Conservation (phyloP, 1,140 invertebrate genomes). For the Thaumatotibia leucotreta region DNA sequence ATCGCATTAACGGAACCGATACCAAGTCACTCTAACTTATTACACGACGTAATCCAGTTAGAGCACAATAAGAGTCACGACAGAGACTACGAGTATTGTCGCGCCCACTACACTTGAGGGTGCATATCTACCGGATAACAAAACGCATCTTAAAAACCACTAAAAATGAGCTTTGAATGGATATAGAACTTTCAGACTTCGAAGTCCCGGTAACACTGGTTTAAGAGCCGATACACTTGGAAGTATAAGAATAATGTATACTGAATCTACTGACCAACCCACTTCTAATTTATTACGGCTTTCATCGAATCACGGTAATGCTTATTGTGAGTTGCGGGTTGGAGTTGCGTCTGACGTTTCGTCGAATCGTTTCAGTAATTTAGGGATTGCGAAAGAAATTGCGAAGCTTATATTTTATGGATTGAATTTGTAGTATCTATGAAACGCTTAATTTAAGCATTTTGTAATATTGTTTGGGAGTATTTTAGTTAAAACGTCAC, state of each 20-base stretch:
- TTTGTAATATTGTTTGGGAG: too few relatives aligned
- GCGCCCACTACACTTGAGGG: not conserved
- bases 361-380: not conserved
- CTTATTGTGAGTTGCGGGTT: not conserved
- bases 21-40: slow-evolving; percentile 7
- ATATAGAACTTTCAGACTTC: not conserved
- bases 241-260: too few relatives aligned
- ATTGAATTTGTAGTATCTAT: too few relatives aligned
- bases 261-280: not conserved
- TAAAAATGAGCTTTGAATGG: not conserved
- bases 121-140: not conserved
- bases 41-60: not conserved
- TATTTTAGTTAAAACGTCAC: too few relatives aligned
- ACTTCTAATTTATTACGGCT: slow-evolving; percentile 4
- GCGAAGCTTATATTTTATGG: not conserved
- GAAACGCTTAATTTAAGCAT: too few relatives aligned
- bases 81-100: not conserved
- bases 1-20: not conserved
- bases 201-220: not conserved
- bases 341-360: not conserved
- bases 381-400: not conserved
- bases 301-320: slow-evolving; percentile 2
- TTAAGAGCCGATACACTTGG: not conserved
- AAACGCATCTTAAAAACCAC: not conserved
- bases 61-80: not conserved